phyloP scores from a whole-genome alignment of 2,797 vertebrate species.

The Hemitrygon akajei region DNA sequence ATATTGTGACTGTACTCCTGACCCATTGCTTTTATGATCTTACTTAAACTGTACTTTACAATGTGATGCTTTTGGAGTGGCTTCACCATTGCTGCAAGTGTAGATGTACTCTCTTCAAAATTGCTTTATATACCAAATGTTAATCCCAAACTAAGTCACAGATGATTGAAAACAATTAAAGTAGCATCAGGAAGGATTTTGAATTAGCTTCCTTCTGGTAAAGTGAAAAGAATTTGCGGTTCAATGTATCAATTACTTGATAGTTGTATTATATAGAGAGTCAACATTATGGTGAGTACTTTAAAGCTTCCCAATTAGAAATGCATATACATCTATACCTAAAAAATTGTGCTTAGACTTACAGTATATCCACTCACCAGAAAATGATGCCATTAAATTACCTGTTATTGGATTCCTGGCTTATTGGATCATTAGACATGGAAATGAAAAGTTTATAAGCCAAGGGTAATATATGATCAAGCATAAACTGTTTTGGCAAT shows the following conservation, averaged over 20 bases:
- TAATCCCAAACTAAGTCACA: background rate
- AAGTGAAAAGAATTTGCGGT: background rate
- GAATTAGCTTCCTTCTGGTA: background rate
- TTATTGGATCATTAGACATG: background rate
- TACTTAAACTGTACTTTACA: background rate
- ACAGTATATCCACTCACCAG: background rate
- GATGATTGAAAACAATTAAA: conserved; percentile 7
- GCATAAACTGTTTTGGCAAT: background rate
- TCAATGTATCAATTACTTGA: conserved; percentile 11
- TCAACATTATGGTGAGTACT: background rate
- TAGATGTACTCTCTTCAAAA: background rate
- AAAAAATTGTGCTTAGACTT: background rate
- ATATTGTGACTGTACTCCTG: background rate
- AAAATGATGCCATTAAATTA: conserved; percentile 14
- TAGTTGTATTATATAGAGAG: background rate
- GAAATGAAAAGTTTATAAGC: conserved; percentile 4
- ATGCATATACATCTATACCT: background rate
- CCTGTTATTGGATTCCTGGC: background rate
- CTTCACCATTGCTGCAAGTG: background rate
- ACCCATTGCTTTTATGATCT: background rate
- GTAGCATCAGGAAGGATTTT: background rate
- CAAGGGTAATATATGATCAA: background rate
- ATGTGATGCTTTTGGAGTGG: background rate
- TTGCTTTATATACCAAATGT: background rate
- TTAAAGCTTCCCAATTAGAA: background rate